These are phyloP conservation scores for Tyria jacobaeae DNA, from an alignment of 2,888 invertebrate species.

Conservation along the genomic window DNA sequence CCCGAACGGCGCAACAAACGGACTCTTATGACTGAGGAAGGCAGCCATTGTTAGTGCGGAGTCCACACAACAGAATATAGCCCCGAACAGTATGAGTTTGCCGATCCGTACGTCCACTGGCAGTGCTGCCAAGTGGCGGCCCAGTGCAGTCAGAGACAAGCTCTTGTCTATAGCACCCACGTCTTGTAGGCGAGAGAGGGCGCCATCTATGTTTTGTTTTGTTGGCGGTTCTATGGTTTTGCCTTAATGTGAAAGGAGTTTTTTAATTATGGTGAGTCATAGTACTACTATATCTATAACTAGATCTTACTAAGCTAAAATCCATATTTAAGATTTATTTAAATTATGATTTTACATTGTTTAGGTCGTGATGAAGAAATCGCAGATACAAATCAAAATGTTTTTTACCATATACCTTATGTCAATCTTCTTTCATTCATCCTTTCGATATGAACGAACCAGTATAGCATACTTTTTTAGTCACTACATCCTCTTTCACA, in stretches of 20 bases:
- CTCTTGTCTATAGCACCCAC: slow-evolving; percentile 92
- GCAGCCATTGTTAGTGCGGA: slow-evolving; percentile 97
- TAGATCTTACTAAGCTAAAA: too few relatives aligned
- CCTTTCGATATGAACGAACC: too few relatives aligned
- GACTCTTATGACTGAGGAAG: slow-evolving; percentile 92
- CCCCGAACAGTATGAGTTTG: slow-evolving; percentile 96
- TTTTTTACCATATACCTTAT: too few relatives aligned
- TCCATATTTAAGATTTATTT: too few relatives aligned
- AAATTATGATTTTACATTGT: too few relatives aligned
- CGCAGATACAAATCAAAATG: too few relatives aligned
- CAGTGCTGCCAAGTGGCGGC: slow-evolving; percentile 94
- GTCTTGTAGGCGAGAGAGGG: slow-evolving; percentile 90
- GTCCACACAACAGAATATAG: slow-evolving; percentile 96
- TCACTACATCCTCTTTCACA: too few relatives aligned
- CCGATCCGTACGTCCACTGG: slow-evolving; percentile 97
- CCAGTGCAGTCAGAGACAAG: slow-evolving; percentile 93
- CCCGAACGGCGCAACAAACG: slow-evolving; percentile 91
- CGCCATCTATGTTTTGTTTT: slow-evolving; percentile 88
- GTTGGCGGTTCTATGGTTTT: slow-evolving; percentile 92
- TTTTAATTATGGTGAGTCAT: too few relatives aligned
- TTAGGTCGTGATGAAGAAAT: too few relatives aligned
- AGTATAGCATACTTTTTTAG: too few relatives aligned
- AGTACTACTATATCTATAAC: too few relatives aligned
- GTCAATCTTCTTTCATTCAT: too few relatives aligned
- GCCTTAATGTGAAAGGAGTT: slow-evolving; percentile 65